phyloP scores from a whole-genome alignment of 2,888 invertebrate genomes.

The Melieria omissa region DNA sequence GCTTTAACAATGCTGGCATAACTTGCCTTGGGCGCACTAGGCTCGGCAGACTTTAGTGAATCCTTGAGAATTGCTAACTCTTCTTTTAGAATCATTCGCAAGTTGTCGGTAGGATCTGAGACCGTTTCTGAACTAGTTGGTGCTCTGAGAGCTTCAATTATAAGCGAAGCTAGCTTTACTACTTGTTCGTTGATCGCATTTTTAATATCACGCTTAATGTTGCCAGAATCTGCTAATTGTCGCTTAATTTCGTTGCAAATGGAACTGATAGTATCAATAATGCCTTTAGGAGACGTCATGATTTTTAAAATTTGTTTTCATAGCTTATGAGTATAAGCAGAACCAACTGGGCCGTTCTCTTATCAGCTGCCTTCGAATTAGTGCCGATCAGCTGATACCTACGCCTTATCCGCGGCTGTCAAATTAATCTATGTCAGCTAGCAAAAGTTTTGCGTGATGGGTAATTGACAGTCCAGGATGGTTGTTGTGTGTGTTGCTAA shows the following conservation, averaged over 20 bases:
- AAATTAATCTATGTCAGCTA: no score
- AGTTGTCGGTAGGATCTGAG: background rate
- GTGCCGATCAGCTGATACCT: no score
- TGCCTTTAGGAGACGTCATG: no score
- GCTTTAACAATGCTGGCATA: background rate
- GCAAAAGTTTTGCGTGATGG: no score
- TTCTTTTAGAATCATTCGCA: background rate
- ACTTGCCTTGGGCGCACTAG: background rate
- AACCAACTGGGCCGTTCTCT: no score
- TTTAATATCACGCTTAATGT: conserved; percentile 9
- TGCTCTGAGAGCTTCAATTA: background rate
- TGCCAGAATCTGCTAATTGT: background rate
- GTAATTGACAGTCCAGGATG: no score
- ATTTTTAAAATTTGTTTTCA: no score
- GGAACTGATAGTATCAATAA: no score
- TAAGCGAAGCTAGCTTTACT: conserved; percentile 2
- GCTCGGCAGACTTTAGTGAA: background rate
- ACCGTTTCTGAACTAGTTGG: background rate
- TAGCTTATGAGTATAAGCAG: no score
- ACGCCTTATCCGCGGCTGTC: no score
- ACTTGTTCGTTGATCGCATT: background rate
- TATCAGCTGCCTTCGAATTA: no score
- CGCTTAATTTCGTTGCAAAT: background rate
- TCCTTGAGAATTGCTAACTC: background rate
- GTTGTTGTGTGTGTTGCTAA: no score